A percentile compares a stretch with the other conserved stretches of the same genome.
Evolutionary conservation across 2,888 invertebrate species (phyloP).

Genomic region (Camptogramma bilineatum): DNA sequence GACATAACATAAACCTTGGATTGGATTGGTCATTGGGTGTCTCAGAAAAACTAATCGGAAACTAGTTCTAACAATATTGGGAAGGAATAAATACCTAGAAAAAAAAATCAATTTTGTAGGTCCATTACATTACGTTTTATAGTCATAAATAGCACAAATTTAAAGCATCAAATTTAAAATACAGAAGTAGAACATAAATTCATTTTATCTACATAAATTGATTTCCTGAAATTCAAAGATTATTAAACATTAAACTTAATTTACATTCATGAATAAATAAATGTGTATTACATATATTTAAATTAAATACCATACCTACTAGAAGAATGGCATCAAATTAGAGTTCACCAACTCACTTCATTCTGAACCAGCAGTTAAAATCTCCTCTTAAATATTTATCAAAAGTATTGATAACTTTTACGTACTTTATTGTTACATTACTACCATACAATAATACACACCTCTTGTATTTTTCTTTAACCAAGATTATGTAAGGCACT

Average conservation of each 20-base stretch:
- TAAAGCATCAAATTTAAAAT: constrained; percentile 55
- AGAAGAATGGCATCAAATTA: neutral
- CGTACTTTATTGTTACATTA: neutral
- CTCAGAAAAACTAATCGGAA: neutral
- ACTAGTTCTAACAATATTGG: neutral
- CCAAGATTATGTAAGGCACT: constrained; percentile 52
- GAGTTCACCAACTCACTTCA: neutral
- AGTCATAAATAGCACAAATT: constrained; percentile 57
- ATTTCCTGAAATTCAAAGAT: neutral
- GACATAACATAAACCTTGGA: neutral
- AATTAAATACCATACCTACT: neutral
- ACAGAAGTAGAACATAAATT: constrained; percentile 39
- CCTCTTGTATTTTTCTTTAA: neutral
- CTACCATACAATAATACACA: neutral
- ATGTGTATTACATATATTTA: neutral
- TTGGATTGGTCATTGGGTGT: no score
- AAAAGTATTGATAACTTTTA: neutral
- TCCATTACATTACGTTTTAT: constrained; percentile 54
- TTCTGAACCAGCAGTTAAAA: neutral
- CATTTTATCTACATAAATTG: neutral
- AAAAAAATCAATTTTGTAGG: constrained; percentile 11
- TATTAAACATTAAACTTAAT: neutral
- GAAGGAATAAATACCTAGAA: neutral
- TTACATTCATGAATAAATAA: constrained; percentile 1
- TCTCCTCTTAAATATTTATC: neutral